A percentile compares a stretch with the other conserved stretches of the same genome.
Conservation (phyloP, 2,113 vertebrate genomes). For the Pelodiscus sinensis region DNA sequence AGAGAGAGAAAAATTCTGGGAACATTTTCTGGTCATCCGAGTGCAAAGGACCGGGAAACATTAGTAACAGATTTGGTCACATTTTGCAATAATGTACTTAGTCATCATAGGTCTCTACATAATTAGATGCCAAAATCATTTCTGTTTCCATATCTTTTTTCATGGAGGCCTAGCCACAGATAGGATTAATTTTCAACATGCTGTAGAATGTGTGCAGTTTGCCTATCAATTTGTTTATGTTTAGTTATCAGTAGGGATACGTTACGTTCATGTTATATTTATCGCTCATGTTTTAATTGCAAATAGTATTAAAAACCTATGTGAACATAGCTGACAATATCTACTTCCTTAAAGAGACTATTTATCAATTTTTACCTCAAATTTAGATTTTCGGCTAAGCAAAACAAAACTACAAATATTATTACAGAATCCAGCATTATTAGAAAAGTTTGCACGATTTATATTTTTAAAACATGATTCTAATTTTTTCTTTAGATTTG, state of each 20-base stretch:
- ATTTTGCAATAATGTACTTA: neutral
- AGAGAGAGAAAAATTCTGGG: neutral
- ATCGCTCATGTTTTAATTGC: neutral
- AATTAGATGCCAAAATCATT: neutral
- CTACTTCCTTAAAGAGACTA: neutral
- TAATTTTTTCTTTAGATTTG: neutral
- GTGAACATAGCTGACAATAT: neutral
- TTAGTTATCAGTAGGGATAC: neutral
- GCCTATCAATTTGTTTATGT: neutral
- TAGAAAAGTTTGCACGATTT: neutral
- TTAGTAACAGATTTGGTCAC: neutral
- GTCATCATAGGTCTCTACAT: neutral
- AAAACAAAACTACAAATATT: neutral
- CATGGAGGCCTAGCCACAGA: neutral
- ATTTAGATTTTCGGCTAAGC: neutral
- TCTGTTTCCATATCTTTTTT: neutral
- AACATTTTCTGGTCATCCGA: neutral
- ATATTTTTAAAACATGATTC: neutral
- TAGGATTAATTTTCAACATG: neutral
- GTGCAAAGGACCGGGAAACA: neutral
- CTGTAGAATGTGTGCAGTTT: neutral
- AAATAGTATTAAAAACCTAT: neutral
- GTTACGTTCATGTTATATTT: too few species aligned
- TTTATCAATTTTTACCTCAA: neutral
- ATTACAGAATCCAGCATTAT: neutral